These are phyloP conservation scores for Cephus pygmeus DNA, from an alignment of 2,888 invertebrate genomes.

Conservation along the genomic window DNA sequence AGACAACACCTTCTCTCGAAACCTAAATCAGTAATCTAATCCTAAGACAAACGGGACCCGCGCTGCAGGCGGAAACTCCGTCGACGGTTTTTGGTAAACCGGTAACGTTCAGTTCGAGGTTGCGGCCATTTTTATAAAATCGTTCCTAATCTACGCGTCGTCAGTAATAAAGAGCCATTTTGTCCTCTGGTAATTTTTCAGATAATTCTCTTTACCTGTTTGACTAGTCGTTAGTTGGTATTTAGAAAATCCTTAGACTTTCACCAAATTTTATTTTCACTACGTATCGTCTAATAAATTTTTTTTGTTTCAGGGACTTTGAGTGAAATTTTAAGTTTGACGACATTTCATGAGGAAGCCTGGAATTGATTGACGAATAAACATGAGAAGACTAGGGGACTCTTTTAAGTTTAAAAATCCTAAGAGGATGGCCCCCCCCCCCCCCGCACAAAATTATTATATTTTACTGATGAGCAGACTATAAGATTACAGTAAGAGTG, in stretches of 20 bases:
- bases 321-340: neutral
- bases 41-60: constrained; percentile 25
- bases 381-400: neutral
- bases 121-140: constrained; percentile 10
- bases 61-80: neutral
- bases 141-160: neutral
- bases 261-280: neutral
- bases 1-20: constrained; percentile 44
- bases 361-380: neutral
- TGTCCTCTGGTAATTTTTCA: neutral
- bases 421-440: neutral
- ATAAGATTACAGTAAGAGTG: neutral
- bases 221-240: neutral
- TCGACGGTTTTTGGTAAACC: neutral
- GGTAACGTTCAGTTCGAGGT: neutral
- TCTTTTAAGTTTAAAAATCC: neutral
- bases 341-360: neutral
- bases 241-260: neutral
- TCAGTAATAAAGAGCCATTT: neutral
- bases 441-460: neutral
- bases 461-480: neutral
- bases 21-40: constrained; percentile 31
- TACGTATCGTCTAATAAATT: neutral
- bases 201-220: neutral
- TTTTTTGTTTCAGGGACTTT: neutral